phyloP scores from a whole-genome alignment of 1,140 invertebrate genomes.

The Drosophila pruinosa region DNA sequence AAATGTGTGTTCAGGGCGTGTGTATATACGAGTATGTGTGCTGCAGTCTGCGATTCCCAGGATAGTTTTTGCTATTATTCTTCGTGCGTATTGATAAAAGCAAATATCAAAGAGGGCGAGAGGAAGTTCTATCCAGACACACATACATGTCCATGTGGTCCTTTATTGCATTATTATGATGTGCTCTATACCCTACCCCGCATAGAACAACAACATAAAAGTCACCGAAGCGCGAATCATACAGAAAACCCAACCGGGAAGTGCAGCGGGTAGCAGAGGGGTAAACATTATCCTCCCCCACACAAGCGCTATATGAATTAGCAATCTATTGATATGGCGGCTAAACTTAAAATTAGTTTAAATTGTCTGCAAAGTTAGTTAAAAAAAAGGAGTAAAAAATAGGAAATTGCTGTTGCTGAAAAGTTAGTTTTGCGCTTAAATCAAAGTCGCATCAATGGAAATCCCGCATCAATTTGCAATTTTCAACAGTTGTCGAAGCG shows the following conservation, averaged over 20 bases:
- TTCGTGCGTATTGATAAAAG: constrained; percentile 45
- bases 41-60: constrained; percentile 32
- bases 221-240: constrained; percentile 35
- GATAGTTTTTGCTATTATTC: constrained; percentile 46
- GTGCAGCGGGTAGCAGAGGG: not conserved
- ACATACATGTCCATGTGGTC: constrained; percentile 14
- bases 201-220: constrained; percentile 21
- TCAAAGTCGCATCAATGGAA: constrained; percentile 40
- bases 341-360: constrained; percentile 3
- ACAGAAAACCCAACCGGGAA: not conserved
- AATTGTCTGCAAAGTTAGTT: constrained; percentile 26
- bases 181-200: constrained; percentile 19
- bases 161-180: constrained; percentile 50
- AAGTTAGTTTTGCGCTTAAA: constrained; percentile 36
- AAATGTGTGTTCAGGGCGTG: not conserved
- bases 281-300: not conserved
- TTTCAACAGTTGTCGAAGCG: constrained; percentile 53
- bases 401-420: constrained; percentile 6
- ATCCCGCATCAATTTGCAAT: constrained; percentile 46
- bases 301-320: constrained; percentile 3
- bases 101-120: constrained; percentile 23
- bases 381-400: not conserved
- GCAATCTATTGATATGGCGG: not conserved
- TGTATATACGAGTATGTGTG: constrained; percentile 4
- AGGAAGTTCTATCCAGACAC: not conserved